Percentiles rank a stretch among this genome's conserved stretches.
phyloP scores from a whole-genome alignment of 2,113 vertebrate genomes.

The Bos taurus region ARS-UCD2.0 NC_037337.1:46081501-46082000 shows the following conservation, averaged over 20 bases:
- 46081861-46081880: background rate
- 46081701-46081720: background rate
- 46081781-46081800: background rate
- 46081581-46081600: background rate
- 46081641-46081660: background rate
- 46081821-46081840: background rate
- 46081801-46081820: background rate
- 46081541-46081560: constrained; percentile 4
- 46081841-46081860: background rate
- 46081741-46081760: background rate
- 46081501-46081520: background rate
- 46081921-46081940: background rate
- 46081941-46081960: background rate
- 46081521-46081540: background rate
- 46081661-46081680: background rate
- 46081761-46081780: background rate
- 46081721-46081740: background rate
- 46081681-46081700: background rate
- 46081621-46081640: background rate
- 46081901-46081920: background rate
- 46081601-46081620: background rate
- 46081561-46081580: background rate
- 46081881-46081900: background rate
- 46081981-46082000: background rate
- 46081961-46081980: background rate